Percentiles rank a stretch among this genome's conserved stretches.
Conservation (phyloP, 2,888 invertebrate genomes). For the Portevinia maculata region DNA sequence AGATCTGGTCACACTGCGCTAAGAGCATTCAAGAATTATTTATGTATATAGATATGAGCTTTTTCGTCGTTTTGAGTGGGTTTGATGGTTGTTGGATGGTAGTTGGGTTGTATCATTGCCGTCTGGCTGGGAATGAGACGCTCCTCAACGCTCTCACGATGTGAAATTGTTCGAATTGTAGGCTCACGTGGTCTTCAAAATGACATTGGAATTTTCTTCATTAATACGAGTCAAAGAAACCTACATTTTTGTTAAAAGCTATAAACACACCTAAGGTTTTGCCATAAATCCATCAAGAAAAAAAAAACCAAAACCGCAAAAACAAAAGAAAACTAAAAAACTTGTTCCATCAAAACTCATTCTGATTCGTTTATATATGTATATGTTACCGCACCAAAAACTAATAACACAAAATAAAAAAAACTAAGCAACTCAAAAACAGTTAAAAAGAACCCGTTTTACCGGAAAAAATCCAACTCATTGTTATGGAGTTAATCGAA, state of each 20-base stretch:
- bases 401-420: conserved; percentile 53
- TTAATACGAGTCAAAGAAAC: conserved; percentile 28
- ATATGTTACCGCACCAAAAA: conserved; percentile 68
- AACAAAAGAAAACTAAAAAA: too few species aligned
- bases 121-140: conserved; percentile 36
- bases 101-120: too few species aligned
- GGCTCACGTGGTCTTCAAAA: conserved; percentile 43
- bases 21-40: conserved; percentile 74
- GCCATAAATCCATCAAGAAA: conserved; percentile 30
- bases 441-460: conserved; percentile 73
- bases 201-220: conserved; percentile 53
- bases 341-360: conserved; percentile 63
- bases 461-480: conserved; percentile 74
- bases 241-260: conserved; percentile 25
- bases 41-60: conserved; percentile 71
- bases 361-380: conserved; percentile 50
- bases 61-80: conserved; percentile 70
- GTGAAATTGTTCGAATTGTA: conserved; percentile 25
- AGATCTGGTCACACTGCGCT: conserved; percentile 77
- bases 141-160: conserved; percentile 33
- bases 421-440: conserved; percentile 62
- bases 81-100: conserved; percentile 35
- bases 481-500: conserved; percentile 74
- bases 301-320: conserved; percentile 6
- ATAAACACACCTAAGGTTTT: conserved; percentile 62